These are phyloP conservation scores for Helarctos malayanus DNA, from an alignment of 2,797 vertebrate species.

Conservation along the genomic window DNA sequence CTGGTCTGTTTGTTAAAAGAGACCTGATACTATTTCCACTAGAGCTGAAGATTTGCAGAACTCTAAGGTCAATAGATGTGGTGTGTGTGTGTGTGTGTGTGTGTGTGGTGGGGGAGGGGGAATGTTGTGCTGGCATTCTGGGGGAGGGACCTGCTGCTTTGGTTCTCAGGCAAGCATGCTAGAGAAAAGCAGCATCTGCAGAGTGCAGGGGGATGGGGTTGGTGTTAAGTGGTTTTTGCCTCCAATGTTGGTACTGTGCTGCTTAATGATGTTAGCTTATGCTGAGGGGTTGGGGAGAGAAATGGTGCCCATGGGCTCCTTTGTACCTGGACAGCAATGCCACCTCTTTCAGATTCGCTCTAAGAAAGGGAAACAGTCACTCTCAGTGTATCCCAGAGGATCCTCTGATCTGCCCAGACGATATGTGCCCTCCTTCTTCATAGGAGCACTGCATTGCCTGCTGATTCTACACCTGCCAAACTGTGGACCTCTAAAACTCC, in stretches of 20 bases:
- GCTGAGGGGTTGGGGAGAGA: background rate
- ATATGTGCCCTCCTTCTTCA: background rate
- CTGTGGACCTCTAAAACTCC: background rate
- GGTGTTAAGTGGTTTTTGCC: background rate
- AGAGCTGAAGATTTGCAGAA: background rate
- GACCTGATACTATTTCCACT: background rate
- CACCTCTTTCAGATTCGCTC: background rate
- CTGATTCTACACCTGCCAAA: background rate
- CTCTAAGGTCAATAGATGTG: background rate
- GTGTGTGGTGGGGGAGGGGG: background rate
- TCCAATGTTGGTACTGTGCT: background rate
- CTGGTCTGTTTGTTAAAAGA: background rate
- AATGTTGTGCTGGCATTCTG: background rate
- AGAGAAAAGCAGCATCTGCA: background rate
- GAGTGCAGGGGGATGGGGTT: background rate
- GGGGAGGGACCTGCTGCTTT: background rate
- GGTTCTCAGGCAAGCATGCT: background rate
- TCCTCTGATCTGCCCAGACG: background rate
- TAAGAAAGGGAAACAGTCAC: background rate
- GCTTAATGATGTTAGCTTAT: background rate
- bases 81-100: background rate
- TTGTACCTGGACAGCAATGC: background rate
- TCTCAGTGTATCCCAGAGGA: background rate
- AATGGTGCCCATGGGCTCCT: background rate
- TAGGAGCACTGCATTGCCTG: background rate